Evolutionary conservation across 1,140 invertebrate genomes (phyloP).

Genomic region (Megalonaias nervosa): DNA sequence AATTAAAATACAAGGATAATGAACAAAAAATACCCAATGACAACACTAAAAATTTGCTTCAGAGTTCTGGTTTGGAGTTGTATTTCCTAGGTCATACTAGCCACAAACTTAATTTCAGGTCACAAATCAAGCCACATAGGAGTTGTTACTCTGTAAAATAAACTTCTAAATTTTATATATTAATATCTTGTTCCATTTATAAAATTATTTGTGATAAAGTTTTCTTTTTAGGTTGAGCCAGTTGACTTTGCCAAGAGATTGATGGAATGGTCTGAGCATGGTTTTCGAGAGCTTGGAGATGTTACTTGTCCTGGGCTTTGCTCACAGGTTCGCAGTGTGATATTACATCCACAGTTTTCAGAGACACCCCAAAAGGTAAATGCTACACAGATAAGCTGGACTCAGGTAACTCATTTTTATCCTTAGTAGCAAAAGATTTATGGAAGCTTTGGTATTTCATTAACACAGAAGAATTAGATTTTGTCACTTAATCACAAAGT

Average conservation of each 20-base stretch:
- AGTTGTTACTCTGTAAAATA: too few species aligned
- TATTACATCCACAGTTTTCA: slow-evolving; percentile 54
- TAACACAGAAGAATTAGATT: neutral
- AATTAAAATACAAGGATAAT: too few species aligned
- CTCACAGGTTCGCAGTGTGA: slow-evolving; percentile 47
- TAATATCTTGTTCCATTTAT: too few species aligned
- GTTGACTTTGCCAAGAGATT: slow-evolving; percentile 57
- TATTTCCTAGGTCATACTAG: too few species aligned
- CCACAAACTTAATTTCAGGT: too few species aligned
- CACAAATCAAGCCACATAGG: too few species aligned
- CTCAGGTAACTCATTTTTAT: neutral
- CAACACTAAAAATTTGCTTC: too few species aligned
- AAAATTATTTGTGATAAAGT: neutral
- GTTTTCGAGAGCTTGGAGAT: slow-evolving; percentile 64
- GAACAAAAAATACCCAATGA: too few species aligned
- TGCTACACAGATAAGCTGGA: neutral
- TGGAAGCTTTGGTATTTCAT: neutral
- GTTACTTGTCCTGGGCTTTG: slow-evolving; percentile 55
- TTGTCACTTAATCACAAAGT: too few species aligned
- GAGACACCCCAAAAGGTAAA: slow-evolving; percentile 57
- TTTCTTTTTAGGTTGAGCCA: slow-evolving; percentile 45
- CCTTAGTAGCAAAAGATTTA: neutral
- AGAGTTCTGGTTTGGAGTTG: too few species aligned
- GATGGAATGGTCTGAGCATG: slow-evolving; percentile 58
- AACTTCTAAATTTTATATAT: too few species aligned